Evolutionary conservation across 1,140 invertebrate genomes (phyloP), one percentile per base, ranked within the genome.

Genomic region (Panulirus ornatus): DNA sequence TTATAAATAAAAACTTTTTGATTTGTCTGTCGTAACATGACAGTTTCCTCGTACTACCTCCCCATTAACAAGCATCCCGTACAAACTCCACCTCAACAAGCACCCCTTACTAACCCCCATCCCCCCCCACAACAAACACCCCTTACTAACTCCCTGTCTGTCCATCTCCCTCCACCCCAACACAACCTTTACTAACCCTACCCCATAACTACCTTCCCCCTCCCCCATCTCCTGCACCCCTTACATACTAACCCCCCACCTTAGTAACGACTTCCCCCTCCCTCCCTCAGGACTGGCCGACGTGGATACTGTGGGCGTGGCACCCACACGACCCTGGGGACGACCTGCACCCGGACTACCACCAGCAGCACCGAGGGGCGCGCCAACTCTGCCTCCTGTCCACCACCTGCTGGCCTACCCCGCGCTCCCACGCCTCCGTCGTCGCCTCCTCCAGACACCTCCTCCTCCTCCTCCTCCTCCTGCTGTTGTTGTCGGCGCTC

Each of bases 221-320:
- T 58, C 51, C 51, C 51, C 51, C n/a, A 73, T 30, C n/a, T 22
- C 2, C 8, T 34, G 71, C 9, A 30, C 2, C 36, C 11, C 75
- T 40, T 38, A 42, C 36, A 42, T n/a, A 22, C 73, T 36, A 27
- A 5, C 73, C n/a, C n/a, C 5, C 54, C 63, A 63, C n/a, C n/a
- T n/a, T n/a, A 40, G 19, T 38, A 38, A 5, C 42, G 38, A 78
- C 76, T 44, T 30, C 3, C 76, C n/a, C 40, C 30, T 30, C 47
- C 51, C 34, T 38, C n/a, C n/a, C 36, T 16, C 85, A 87, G 85
- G 85, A 87, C 38, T 38, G 22, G 38, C 85, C 85, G 22, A 87
- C 85, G 47, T 87, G 85, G 85, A 79, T 87, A 79, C 51, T 87
- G 51, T 87, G 85, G 85, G 85, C 85, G 34, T 87, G 73, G 71